Conservation (phyloP, 2,888 invertebrate genomes). For the Drosophila lutescens region DNA sequence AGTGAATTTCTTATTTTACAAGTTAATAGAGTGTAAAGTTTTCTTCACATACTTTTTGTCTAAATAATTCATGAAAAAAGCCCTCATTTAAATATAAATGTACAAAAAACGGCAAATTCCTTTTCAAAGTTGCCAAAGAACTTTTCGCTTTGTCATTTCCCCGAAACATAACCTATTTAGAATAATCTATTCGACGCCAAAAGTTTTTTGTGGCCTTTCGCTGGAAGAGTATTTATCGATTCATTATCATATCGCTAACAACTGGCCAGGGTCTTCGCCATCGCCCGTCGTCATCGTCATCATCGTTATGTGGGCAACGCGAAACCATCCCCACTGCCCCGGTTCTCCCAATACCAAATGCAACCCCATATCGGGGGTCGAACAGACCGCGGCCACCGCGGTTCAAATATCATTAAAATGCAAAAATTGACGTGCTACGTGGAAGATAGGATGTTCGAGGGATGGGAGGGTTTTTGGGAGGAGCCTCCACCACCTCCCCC, state of each 20-base stretch:
- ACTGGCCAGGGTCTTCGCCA: slow-evolving; percentile 20
- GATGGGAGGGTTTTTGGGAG: slow-evolving; percentile 2
- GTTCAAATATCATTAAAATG: slow-evolving; percentile 76
- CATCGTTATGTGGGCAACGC: slow-evolving; percentile 17
- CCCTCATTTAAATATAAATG: slow-evolving; percentile 36
- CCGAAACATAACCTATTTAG: slow-evolving; percentile 25
- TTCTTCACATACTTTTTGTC: slow-evolving; percentile 4
- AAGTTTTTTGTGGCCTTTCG: background rate
- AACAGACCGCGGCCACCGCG: slow-evolving; percentile 48
- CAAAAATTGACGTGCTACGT: slow-evolving; percentile 69
- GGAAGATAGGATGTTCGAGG: slow-evolving; percentile 8
- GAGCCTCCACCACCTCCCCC: no score
- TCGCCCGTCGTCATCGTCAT: slow-evolving; percentile 14
- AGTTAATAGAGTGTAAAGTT: slow-evolving; percentile 31
- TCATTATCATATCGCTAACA: slow-evolving; percentile 45
- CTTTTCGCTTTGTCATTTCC: slow-evolving; percentile 33
- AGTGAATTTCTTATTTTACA: slow-evolving; percentile 13
- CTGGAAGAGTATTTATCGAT: slow-evolving; percentile 31
- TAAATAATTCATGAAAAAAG: slow-evolving; percentile 34
- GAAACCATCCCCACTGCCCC: slow-evolving; percentile 7
- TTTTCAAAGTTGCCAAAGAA: slow-evolving; percentile 16
- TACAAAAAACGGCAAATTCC: slow-evolving; percentile 2
- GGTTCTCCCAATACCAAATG: slow-evolving; percentile 1
- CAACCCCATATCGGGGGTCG: slow-evolving; percentile 32
- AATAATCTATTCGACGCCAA: slow-evolving; percentile 7